Evolutionary conservation across 1,140 invertebrate genomes (phyloP).

Genomic region (Cyrtorhinus lividipennis): DNA sequence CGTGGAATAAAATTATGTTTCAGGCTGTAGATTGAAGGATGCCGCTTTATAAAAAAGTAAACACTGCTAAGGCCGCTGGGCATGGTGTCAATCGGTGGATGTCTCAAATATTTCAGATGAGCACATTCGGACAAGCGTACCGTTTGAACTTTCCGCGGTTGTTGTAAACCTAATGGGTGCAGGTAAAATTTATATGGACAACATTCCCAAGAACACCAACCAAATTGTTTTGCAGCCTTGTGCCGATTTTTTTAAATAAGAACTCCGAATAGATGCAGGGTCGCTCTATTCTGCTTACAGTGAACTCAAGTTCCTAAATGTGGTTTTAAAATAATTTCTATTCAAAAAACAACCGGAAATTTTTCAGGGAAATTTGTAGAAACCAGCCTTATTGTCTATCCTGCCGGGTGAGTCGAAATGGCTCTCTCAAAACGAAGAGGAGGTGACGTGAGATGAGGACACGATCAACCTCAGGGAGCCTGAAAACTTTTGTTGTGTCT

Average conservation of each 20-base stretch:
- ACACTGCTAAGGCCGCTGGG: constrained; percentile 29
- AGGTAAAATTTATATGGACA: constrained; percentile 25
- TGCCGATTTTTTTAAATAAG: not conserved
- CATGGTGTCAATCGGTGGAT: constrained; percentile 37
- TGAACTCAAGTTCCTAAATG: not conserved
- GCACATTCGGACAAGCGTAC: constrained; percentile 41
- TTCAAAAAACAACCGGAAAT: constrained; percentile 1
- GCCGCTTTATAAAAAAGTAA: constrained; percentile 21
- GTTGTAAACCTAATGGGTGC: constrained; percentile 28
- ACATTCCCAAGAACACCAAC: not conserved
- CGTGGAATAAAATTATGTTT: too few species aligned
- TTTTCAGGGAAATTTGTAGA: constrained; percentile 44
- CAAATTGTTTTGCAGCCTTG: not conserved
- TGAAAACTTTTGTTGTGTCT: constrained; percentile 44
- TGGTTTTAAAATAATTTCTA: not conserved
- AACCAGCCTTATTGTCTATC: constrained; percentile 51
- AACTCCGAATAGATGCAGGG: not conserved
- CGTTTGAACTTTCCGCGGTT: constrained; percentile 30
- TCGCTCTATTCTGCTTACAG: not conserved
- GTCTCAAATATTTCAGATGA: constrained; percentile 35
- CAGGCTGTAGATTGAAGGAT: too few species aligned
- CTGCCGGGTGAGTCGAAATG: constrained; percentile 42
- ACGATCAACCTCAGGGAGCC: too few species aligned
- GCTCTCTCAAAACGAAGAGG: constrained; percentile 30
- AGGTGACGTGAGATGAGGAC: constrained; percentile 35